Evolutionary conservation across 2,113 vertebrate species (phyloP), one percentile per base, ranked within the genome.

Genomic region (Phocoena phocoena): DNA sequence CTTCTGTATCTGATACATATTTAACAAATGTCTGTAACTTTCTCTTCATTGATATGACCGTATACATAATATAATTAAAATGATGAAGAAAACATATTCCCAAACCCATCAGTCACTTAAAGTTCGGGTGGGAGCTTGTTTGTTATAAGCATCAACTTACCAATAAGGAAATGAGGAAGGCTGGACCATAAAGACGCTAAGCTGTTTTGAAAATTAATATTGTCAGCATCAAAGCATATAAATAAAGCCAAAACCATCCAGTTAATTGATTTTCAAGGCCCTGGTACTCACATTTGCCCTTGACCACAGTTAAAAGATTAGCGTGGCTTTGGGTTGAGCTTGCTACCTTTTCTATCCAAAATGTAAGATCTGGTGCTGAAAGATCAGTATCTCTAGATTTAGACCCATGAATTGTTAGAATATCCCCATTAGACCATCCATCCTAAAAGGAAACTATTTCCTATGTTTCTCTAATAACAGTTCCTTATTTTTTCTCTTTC

Each of bases 31-130:
- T 11, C 18, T 74, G 21, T 21, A 89, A 23, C 7, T 79, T 47
- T 79, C 15, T 70, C 6, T 71, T 97, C 91, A 96, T 65, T 88
- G 80, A 97, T 95, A 92, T 79, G 71, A 89, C 65, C 18, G 2
- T 70, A 36, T 31, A 97, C 47, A 84, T 68, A 84, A 31, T 93
- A 93, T 96, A 98, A 93, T 95, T 98, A 90, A 96, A 95, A 53
- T 96, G 92, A 95, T 95, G 67, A 88, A 55, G 62, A 95, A 97
- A 98, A 84, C 92, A 96, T 62, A 53, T 53, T 50, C 79, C 44
- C 63, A 94, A 94, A 93, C 9, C 12, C 31, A 60, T 60, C 58
- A 88, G 58, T 36, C 31, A 88, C 0, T 65, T 93, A 80, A 60
- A 90, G 77, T 65, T 73, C 73, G 10, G 83, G 47, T 68, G 53